Conservation (phyloP, 2,797 vertebrate genomes). For the Tiaroga cobitis region DNA sequence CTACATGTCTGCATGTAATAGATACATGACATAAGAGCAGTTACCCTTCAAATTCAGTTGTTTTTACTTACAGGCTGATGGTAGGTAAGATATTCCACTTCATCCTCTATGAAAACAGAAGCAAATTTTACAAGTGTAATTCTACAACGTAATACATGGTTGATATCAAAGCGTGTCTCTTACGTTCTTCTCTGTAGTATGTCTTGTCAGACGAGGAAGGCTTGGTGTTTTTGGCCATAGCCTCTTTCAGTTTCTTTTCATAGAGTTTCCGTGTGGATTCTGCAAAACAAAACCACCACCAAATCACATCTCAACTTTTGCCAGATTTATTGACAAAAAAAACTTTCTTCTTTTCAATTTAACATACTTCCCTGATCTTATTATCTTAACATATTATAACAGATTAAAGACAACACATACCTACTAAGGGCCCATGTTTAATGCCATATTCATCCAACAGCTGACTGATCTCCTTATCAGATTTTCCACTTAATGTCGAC, state of each 20-base stretch:
- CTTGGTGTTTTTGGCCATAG: conserved; percentile 58
- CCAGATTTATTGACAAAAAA: background rate
- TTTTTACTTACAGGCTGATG: conserved; percentile 69
- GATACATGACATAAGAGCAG: background rate
- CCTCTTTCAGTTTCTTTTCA: conserved; percentile 73
- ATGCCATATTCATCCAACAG: conserved; percentile 72
- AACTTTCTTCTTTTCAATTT: too few relatives aligned
- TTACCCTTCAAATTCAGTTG: background rate
- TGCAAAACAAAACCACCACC: conserved; percentile 46
- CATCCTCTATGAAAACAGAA: conserved; percentile 69
- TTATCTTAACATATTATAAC: background rate
- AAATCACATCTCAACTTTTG: conserved; percentile 4
- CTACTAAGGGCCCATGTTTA: conserved; percentile 78
- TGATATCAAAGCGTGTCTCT: background rate
- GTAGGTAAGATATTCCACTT: conserved; percentile 73
- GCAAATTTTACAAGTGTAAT: background rate
- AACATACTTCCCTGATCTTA: background rate
- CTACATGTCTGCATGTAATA: too few relatives aligned
- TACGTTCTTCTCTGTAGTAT: conserved; percentile 80
- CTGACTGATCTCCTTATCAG: conserved; percentile 65
- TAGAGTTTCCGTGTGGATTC: conserved; percentile 73
- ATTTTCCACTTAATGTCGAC: conserved; percentile 68
- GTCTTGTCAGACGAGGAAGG: conserved; percentile 71
- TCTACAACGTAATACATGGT: background rate
- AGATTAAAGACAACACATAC: conserved; percentile 58